These are phyloP conservation scores for Phengaris arion DNA, from an alignment of 2,888 invertebrate genomes.

Conservation along the genomic window DNA sequence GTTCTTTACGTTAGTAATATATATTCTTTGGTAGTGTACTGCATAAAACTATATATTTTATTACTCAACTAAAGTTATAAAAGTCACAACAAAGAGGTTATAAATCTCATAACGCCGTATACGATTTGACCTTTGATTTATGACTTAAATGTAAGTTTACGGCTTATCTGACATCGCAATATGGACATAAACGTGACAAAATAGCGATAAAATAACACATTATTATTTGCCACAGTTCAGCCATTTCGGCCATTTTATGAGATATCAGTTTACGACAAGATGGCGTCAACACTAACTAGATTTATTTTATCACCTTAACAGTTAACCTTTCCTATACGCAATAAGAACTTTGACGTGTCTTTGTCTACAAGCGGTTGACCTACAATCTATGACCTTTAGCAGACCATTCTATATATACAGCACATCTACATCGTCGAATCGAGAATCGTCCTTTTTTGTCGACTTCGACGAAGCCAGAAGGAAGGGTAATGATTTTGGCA, in stretches of 20 bases:
- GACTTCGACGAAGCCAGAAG: too few relatives aligned
- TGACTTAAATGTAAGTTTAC: neutral
- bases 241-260: conserved; percentile 1
- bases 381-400: too few relatives aligned
- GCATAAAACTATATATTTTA: too few relatives aligned
- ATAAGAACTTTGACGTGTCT: neutral
- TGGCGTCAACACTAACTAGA: neutral
- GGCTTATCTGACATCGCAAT: neutral
- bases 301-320: neutral
- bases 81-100: neutral
- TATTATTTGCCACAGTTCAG: neutral
- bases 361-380: too few relatives aligned
- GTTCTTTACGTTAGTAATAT: too few relatives aligned
- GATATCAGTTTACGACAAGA: neutral
- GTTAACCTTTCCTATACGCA: neutral
- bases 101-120: neutral
- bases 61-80: neutral
- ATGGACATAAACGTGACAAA: neutral
- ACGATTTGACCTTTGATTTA: neutral
- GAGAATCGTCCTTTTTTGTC: too few relatives aligned
- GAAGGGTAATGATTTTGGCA: too few relatives aligned
- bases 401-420: too few relatives aligned
- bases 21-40: too few relatives aligned
- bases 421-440: too few relatives aligned
- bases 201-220: neutral